Evolutionary conservation across 2,797 vertebrate genomes (phyloP).

Genomic region (Scolopax rusticola): DNA sequence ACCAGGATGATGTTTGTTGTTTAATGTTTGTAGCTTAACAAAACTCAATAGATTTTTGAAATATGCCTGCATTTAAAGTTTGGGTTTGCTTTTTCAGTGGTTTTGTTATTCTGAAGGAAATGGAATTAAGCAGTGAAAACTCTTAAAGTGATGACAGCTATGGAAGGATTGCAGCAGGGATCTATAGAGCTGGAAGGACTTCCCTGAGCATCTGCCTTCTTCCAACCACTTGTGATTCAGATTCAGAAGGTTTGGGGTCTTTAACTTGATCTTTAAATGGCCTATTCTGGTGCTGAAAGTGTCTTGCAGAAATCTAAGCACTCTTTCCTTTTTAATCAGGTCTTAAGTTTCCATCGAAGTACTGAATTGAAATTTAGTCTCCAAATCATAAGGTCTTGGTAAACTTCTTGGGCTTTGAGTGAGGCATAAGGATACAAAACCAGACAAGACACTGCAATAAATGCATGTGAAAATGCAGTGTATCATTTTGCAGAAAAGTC

Average conservation of each 20-base stretch:
- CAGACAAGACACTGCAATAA: neutral
- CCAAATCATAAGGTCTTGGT: neutral
- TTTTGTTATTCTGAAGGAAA: slow-evolving; percentile 23
- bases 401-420: neutral
- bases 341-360: neutral
- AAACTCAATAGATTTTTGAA: slow-evolving; percentile 29
- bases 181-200: neutral
- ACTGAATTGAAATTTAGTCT: neutral
- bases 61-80: neutral
- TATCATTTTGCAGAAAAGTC: neutral
- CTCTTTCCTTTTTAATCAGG: neutral
- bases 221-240: neutral
- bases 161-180: neutral
- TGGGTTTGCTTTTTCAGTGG: neutral
- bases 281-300: neutral
- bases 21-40: slow-evolving; percentile 25
- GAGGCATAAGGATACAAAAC: neutral
- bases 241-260: neutral
- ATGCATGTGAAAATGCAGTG: neutral
- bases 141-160: neutral
- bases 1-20: slow-evolving; percentile 1
- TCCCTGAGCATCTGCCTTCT: neutral
- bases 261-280: neutral
- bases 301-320: neutral
- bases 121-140: neutral